Percentiles rank a stretch among this genome's conserved stretches.
These are phyloP conservation scores for Agraylea sexmaculata DNA, from an alignment of 1,140 invertebrate genomes.

Conservation along the genomic window DNA sequence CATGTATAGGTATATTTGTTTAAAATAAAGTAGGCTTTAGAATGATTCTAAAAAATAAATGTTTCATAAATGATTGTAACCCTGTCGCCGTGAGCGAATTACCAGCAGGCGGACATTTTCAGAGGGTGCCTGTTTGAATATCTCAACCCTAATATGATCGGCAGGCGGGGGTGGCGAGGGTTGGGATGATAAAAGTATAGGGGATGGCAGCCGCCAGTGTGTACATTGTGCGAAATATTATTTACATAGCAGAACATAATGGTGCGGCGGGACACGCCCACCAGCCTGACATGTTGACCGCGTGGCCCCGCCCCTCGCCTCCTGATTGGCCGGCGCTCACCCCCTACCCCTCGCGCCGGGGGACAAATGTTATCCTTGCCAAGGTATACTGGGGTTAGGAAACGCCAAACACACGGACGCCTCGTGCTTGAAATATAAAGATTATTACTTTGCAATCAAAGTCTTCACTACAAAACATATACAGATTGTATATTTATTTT, in stretches of 20 bases:
- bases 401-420: background rate
- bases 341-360: constrained; percentile 7
- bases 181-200: too few relatives aligned
- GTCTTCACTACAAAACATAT: too few relatives aligned
- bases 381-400: constrained; percentile 21
- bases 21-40: too few relatives aligned
- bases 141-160: too few relatives aligned
- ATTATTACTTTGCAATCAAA: background rate
- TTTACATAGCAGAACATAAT: constrained; percentile 23
- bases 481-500: constrained; percentile 4
- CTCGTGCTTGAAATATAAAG: constrained; percentile 4
- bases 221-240: constrained; percentile 23
- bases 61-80: too few relatives aligned
- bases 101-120: too few relatives aligned
- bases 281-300: constrained; percentile 20
- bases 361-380: constrained; percentile 21
- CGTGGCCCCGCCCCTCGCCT: constrained; percentile 8
- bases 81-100: too few relatives aligned
- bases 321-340: constrained; percentile 10
- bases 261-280: constrained; percentile 15
- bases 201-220: constrained; percentile 20
- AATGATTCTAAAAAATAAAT: too few relatives aligned
- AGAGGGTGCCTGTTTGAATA: too few relatives aligned
- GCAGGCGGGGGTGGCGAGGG: too few relatives aligned
- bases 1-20: too few relatives aligned